Conservation (phyloP, 2,888 invertebrate genomes). For the Microctonus aethiopoides region DNA sequence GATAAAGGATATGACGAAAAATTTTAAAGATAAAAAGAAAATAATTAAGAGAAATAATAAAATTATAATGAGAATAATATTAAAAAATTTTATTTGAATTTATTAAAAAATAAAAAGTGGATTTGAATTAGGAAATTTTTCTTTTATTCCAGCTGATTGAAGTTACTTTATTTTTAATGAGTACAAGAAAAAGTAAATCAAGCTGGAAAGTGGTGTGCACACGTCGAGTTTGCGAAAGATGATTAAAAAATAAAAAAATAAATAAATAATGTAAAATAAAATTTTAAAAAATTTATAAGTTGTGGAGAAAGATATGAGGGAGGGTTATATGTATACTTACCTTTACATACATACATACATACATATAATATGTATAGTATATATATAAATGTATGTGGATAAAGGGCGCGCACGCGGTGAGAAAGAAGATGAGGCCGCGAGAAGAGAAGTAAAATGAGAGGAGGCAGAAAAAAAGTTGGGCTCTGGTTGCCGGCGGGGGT, state of each 20-base stretch:
- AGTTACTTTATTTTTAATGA: no score
- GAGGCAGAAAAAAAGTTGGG: slow-evolving; percentile 40
- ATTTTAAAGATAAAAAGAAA: no score
- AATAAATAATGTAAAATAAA: background rate
- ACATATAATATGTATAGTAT: slow-evolving; percentile 23
- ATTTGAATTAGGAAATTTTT: no score
- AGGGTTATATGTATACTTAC: no score
- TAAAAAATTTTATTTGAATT: no score
- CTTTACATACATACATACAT: no score
- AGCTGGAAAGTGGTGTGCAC: background rate
- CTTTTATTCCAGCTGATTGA: no score
- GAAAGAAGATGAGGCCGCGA: slow-evolving; percentile 31
- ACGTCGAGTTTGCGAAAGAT: background rate
- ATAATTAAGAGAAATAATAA: no score
- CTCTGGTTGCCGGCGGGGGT: slow-evolving; percentile 64
- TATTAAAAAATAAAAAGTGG: no score
- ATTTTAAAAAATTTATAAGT: background rate
- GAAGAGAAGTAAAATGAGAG: slow-evolving; percentile 29
- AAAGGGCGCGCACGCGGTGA: slow-evolving; percentile 25
- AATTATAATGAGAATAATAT: no score
- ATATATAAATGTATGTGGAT: no score
- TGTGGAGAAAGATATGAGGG: slow-evolving; percentile 36
- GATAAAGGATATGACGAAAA: background rate
- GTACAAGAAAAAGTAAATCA: background rate
- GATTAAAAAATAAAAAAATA: background rate